A percentile compares a stretch with the other conserved stretches of the same genome.
These are phyloP conservation scores for Bolinopsis microptera DNA, from an alignment of 37 sponge, comb jelly and placozoan species.

Conservation along the genomic window DNA sequence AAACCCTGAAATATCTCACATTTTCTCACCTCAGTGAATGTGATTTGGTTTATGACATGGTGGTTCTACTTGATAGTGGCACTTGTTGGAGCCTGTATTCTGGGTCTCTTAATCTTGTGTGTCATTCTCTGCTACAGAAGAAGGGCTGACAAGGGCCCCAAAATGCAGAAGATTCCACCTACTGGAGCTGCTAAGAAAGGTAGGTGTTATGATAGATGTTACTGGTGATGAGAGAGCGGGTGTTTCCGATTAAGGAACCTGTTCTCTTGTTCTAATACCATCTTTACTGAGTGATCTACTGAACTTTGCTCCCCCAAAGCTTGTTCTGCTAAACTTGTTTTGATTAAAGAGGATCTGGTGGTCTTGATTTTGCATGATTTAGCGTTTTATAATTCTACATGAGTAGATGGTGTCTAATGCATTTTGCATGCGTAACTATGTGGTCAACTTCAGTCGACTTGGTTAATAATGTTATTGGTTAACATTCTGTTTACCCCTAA, in stretches of 20 bases:
- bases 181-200: not conserved
- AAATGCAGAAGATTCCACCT: constrained; percentile 36
- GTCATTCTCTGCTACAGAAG: not conserved
- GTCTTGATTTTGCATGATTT: not conserved
- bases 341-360: not conserved
- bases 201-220: not conserved
- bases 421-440: no score
- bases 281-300: no score
- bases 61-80: constrained; percentile 64
- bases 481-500: no score
- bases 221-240: not conserved
- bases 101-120: not conserved
- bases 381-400: no score
- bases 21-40: no score
- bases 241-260: no score
- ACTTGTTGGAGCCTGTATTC: not conserved
- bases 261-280: no score
- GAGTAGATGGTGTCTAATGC: no score
- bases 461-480: no score
- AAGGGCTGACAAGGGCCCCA: constrained; percentile 11
- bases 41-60: not conserved
- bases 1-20: no score
- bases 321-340: not conserved
- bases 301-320: no score
- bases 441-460: no score